A percentile compares a stretch with the other conserved stretches of the same genome.
Evolutionary conservation across 2,888 invertebrate genomes (phyloP).

Genomic region (Lepidocyrtoides sp.): DNA sequence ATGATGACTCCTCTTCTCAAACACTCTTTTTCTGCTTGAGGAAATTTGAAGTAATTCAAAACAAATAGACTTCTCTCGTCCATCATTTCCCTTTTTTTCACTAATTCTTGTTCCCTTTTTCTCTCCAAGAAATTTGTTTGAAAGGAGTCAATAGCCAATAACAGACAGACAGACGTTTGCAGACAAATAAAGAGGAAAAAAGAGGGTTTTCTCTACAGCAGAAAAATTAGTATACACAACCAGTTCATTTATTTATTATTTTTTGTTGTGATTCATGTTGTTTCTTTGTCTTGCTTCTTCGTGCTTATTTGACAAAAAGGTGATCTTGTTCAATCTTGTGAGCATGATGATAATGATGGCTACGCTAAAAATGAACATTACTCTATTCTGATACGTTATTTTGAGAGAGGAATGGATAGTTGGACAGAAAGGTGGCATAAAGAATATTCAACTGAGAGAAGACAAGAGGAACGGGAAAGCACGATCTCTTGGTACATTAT

Average conservation of each 20-base stretch:
- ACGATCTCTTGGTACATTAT: constrained; percentile 41
- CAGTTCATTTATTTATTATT: not conserved
- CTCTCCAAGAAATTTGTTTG: constrained; percentile 42
- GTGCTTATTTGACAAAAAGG: constrained; percentile 72
- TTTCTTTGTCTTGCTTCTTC: constrained; percentile 31
- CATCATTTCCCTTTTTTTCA: constrained; percentile 61
- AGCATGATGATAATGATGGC: constrained; percentile 60
- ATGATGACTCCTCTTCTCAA: constrained; percentile 41
- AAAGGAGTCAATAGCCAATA: constrained; percentile 36
- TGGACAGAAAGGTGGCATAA: not conserved
- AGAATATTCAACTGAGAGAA: not conserved
- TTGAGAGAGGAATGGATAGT: not conserved
- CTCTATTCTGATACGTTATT: not conserved
- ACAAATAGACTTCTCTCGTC: constrained; percentile 77
- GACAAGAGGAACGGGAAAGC: constrained; percentile 20
- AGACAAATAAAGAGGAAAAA: not conserved
- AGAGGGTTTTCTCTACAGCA: not conserved
- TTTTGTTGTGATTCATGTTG: constrained; percentile 45
- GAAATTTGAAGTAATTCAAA: constrained; percentile 78
- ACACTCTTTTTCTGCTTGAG: constrained; percentile 70
- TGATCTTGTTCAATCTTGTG: constrained; percentile 2
- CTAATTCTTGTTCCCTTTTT: not conserved
- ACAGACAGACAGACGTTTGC: not conserved
- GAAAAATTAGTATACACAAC: not conserved
- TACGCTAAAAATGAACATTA: not conserved